These are phyloP conservation scores for Oithona nana DNA, from an alignment of 2,888 invertebrate species.

Conservation along the genomic window DNA sequence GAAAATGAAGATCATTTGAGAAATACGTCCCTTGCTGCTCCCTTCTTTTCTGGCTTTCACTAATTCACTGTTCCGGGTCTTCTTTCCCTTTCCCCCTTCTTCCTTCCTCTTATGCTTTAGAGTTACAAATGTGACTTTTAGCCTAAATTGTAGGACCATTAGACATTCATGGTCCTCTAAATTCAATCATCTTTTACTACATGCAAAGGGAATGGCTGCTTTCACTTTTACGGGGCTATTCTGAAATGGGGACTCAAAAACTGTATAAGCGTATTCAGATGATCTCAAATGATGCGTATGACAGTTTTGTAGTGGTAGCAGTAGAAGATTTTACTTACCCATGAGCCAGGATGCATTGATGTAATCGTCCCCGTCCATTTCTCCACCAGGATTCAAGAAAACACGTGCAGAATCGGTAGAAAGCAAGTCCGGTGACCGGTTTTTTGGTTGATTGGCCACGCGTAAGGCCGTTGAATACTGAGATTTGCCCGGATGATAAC, in stretches of 20 bases:
- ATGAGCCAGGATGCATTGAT: constrained; percentile 79
- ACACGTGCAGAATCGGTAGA: constrained; percentile 69
- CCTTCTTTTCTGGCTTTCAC: too few relatives aligned
- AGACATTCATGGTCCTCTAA: not conserved
- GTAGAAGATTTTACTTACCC: constrained; percentile 13
- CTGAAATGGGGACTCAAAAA: too few relatives aligned
- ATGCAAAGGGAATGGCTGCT: not conserved
- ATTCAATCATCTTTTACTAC: not conserved
- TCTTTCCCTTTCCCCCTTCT: too few relatives aligned
- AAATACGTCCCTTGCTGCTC: too few relatives aligned
- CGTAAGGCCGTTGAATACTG: constrained; percentile 68
- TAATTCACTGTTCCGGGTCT: too few relatives aligned
- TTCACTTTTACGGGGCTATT: not conserved
- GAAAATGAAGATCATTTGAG: too few relatives aligned
- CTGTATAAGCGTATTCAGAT: too few relatives aligned
- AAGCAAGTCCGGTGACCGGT: constrained; percentile 53
- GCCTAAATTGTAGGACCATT: too few relatives aligned
- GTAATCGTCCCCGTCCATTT: constrained; percentile 73
- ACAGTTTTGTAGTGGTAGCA: not conserved
- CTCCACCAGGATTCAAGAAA: constrained; percentile 73
- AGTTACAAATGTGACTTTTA: too few relatives aligned
- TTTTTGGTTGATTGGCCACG: constrained; percentile 64
- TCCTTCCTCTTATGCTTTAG: too few relatives aligned
- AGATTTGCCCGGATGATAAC: constrained; percentile 62
- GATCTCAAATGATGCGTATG: not conserved